These are phyloP conservation scores for Erythrolamprus reginae DNA, from an alignment of 2,113 vertebrate species.

Conservation along the genomic window DNA sequence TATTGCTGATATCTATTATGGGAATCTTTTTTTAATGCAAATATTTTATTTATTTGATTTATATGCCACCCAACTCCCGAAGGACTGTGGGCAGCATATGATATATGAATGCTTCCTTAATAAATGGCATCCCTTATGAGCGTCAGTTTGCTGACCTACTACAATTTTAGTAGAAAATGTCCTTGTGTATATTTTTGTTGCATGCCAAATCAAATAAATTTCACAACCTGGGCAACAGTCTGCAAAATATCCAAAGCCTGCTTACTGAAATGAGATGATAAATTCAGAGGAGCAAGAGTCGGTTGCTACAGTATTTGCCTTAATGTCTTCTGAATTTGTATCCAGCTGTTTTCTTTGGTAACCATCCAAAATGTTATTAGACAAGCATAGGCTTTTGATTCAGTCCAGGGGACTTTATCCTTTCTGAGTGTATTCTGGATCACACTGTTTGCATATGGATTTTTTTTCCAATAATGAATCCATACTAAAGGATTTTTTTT, in stretches of 20 bases:
- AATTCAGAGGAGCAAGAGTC: not conserved
- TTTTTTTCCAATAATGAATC: constrained; percentile 2
- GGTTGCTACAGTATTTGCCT: not conserved
- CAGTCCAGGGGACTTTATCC: not conserved
- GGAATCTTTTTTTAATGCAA: too few species aligned
- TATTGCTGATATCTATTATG: too few species aligned
- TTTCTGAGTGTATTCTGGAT: not conserved
- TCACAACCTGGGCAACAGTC: not conserved
- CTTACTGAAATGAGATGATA: not conserved
- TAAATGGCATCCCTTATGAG: not conserved
- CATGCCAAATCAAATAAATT: not conserved
- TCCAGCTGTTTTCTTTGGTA: not conserved
- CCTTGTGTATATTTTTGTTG: not conserved
- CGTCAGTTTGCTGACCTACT: not conserved
- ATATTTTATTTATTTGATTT: too few species aligned
- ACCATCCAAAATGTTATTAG: not conserved
- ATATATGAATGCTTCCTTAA: not conserved
- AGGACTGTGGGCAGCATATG: too few species aligned
- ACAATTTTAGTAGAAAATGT: not conserved
- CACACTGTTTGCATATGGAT: not conserved
- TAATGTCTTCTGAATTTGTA: not conserved
- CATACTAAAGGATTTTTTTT: not conserved
- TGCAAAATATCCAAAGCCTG: not conserved
- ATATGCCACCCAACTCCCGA: too few species aligned
- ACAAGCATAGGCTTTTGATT: not conserved